Percentiles rank a stretch among this genome's conserved stretches.
These are phyloP conservation scores for Crossocerus cetratus DNA, from an alignment of 2,888 invertebrate genomes.

Conservation along the genomic window DNA sequence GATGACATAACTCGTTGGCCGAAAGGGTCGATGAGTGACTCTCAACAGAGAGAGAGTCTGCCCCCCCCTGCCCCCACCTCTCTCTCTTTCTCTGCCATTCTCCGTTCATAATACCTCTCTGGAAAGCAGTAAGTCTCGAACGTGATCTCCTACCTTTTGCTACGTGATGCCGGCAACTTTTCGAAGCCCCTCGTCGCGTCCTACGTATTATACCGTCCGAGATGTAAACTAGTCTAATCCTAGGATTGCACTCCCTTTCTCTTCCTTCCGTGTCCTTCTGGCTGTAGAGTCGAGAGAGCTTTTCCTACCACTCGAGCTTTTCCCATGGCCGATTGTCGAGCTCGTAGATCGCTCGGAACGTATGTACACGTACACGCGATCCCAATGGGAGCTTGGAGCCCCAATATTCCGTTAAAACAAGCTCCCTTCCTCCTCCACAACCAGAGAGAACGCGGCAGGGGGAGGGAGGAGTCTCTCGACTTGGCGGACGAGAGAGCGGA, in stretches of 20 bases:
- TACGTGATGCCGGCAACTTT: conserved; percentile 52
- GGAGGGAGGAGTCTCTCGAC: background rate
- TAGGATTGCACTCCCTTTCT: conserved; percentile 15
- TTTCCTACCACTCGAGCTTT: conserved; percentile 28
- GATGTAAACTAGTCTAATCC: conserved; percentile 57
- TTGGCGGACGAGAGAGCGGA: background rate
- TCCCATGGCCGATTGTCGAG: conserved; percentile 30
- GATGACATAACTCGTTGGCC: conserved; percentile 17
- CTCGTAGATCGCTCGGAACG: conserved; percentile 21
- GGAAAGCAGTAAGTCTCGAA: conserved; percentile 56
- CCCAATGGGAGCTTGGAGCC: too few species aligned
- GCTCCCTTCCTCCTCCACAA: conserved; percentile 5
- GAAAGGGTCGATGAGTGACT: conserved; percentile 34
- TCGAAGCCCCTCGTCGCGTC: conserved; percentile 40
- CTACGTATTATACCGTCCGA: conserved; percentile 52
- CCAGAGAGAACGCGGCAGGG: background rate
- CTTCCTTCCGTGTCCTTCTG: background rate
- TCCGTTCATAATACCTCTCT: conserved; percentile 39
- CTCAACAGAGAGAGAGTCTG: too few species aligned
- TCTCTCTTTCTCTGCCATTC: background rate
- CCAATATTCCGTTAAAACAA: conserved; percentile 43
- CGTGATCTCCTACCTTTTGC: conserved; percentile 53
- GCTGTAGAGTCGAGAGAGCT: background rate
- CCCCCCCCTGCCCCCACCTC: too few species aligned
- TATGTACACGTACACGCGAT: conserved; percentile 6